Conservation (phyloP, 2,113 vertebrate species). For the Rallus limicola region DNA sequence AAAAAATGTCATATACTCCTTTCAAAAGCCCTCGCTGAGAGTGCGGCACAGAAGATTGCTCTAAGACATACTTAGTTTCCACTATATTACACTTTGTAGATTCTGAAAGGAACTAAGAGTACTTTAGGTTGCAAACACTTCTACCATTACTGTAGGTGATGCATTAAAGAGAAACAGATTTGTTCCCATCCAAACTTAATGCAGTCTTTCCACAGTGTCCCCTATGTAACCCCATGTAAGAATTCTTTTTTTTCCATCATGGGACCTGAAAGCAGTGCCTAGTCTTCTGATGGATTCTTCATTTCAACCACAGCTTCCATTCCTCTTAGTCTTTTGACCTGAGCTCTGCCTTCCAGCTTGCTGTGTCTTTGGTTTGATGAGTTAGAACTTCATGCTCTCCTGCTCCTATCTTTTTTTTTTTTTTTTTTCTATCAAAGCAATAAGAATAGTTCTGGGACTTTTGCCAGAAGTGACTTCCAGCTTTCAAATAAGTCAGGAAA, state of each 20-base stretch:
- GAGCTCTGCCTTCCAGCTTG: constrained; percentile 6
- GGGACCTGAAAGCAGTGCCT: constrained; percentile 7
- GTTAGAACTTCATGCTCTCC: constrained; percentile 26
- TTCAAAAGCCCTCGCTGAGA: not conserved
- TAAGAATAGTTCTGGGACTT: constrained; percentile 42
- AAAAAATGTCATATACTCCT: not conserved
- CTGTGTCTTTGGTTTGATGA: not conserved
- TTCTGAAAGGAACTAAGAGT: constrained; percentile 15
- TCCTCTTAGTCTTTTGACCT: constrained; percentile 41
- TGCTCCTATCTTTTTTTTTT: not conserved
- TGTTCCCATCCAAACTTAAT: constrained; percentile 51
- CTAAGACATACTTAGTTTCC: not conserved
- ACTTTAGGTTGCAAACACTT: constrained; percentile 33
- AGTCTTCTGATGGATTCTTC: not conserved
- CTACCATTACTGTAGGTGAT: constrained; percentile 18
- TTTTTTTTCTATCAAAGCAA: constrained; percentile 41
- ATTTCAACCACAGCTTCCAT: not conserved
- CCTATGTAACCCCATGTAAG: not conserved
- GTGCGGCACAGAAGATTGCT: not conserved
- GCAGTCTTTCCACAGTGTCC: constrained; percentile 19
- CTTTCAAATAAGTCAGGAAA: not conserved
- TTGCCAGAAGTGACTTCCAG: constrained; percentile 23
- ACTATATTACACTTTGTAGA: constrained; percentile 6
- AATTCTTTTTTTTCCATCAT: not conserved
- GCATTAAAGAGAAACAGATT: constrained; percentile 52